phyloP scores from a whole-genome alignment of 2,888 invertebrate genomes.

The Hipparchia sbordonii region DNA sequence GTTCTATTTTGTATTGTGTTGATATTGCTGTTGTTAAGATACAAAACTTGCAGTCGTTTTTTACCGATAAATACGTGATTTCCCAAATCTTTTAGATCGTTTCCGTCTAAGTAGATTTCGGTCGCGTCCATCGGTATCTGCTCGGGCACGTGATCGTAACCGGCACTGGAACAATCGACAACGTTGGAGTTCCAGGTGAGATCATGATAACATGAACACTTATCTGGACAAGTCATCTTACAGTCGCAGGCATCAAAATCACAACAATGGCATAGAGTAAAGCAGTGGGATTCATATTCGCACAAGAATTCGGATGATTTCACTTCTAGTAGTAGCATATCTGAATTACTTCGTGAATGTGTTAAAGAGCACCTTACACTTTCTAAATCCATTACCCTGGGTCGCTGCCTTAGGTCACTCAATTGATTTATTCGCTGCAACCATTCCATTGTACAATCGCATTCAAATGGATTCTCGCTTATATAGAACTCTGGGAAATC shows the following conservation, averaged over 20 bases:
- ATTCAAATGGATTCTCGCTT: constrained; percentile 91
- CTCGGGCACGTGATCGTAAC: constrained; percentile 88
- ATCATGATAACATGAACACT: constrained; percentile 94
- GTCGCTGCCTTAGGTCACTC: constrained; percentile 87
- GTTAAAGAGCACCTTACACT: constrained; percentile 90
- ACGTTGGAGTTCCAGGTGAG: constrained; percentile 93
- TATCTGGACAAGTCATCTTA: constrained; percentile 94
- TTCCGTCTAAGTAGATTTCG: constrained; percentile 92
- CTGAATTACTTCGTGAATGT: constrained; percentile 84
- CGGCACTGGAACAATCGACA: constrained; percentile 90
- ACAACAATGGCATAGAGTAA: constrained; percentile 93
- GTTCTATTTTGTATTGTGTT: constrained; percentile 90
- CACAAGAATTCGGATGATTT: constrained; percentile 91
- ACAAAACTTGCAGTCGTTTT: constrained; percentile 90
- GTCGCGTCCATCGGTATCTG: constrained; percentile 95
- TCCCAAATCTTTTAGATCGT: constrained; percentile 89
- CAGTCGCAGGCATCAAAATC: constrained; percentile 96
- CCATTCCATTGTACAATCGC: constrained; percentile 95
- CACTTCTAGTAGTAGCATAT: constrained; percentile 85
- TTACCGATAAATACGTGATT: constrained; percentile 94
- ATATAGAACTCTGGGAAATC: constrained; percentile 91
- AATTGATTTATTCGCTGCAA: constrained; percentile 90
- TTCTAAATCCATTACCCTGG: constrained; percentile 91
- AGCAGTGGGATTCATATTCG: constrained; percentile 91
- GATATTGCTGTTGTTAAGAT: constrained; percentile 90